These are phyloP conservation scores for Drosophila borealis DNA, from an alignment of 2,888 invertebrate genomes.

Conservation along the genomic window DNA sequence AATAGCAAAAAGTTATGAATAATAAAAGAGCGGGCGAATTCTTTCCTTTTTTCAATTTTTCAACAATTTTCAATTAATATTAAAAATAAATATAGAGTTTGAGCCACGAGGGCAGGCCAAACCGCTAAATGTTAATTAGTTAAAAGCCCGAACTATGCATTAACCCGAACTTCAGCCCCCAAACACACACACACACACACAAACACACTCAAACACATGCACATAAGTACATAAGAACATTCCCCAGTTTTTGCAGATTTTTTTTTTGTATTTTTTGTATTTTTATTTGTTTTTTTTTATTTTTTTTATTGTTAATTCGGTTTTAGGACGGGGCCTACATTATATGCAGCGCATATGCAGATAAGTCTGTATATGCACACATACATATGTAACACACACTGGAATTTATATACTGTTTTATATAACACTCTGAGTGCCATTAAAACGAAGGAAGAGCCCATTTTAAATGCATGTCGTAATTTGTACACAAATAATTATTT, in stretches of 20 bases:
- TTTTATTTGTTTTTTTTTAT: constrained; percentile 42
- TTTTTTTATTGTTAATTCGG: constrained; percentile 35
- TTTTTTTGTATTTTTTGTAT: constrained; percentile 47
- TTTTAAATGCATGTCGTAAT: constrained; percentile 29
- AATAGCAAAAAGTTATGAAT: constrained; percentile 63
- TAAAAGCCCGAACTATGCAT: constrained; percentile 75
- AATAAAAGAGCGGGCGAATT: constrained; percentile 62
- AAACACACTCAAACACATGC: constrained; percentile 9
- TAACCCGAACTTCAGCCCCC: constrained; percentile 46
- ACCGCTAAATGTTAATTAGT: constrained; percentile 84
- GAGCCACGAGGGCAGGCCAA: constrained; percentile 47
- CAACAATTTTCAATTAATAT: constrained; percentile 76
- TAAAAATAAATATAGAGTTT: constrained; percentile 32
- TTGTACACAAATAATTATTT: constrained; percentile 58
- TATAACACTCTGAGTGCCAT: constrained; percentile 24
- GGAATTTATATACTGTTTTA: constrained; percentile 20
- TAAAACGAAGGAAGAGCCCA: constrained; percentile 5
- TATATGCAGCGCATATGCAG: constrained; percentile 34
- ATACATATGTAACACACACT: constrained; percentile 12
- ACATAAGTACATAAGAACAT: constrained; percentile 34
- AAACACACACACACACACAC: constrained; percentile 18
- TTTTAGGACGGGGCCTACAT: constrained; percentile 55
- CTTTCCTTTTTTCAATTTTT: constrained; percentile 42
- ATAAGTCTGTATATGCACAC: constrained; percentile 5
- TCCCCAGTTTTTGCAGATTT: constrained; percentile 54